Conservation (phyloP, 1,140 invertebrate species). For the Drosophila ambigua region DNA sequence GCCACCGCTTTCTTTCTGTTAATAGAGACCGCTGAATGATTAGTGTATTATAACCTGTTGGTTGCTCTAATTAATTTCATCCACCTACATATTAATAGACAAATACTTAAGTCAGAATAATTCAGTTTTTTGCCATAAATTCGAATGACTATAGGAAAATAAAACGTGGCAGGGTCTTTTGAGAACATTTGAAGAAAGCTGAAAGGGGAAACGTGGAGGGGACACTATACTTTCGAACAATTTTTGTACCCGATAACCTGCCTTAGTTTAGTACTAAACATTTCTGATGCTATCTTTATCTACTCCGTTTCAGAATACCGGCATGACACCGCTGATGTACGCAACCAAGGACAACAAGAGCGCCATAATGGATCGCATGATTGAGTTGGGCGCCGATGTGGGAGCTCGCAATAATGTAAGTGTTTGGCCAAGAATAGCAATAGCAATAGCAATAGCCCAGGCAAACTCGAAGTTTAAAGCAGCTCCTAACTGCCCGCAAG, state of each 20-base stretch:
- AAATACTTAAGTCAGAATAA: too few relatives aligned
- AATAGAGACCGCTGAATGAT: too few relatives aligned
- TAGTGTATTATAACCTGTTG: too few relatives aligned
- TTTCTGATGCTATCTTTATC: not conserved
- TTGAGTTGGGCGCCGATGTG: constrained; percentile 96
- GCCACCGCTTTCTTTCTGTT: too few relatives aligned
- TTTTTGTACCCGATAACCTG: not conserved
- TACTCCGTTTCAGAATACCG: constrained; percentile 88
- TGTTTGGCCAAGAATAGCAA: constrained; percentile 65
- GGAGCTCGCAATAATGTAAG: constrained; percentile 95
- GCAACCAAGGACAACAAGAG: constrained; percentile 97
- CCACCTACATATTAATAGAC: too few relatives aligned
- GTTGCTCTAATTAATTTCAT: too few relatives aligned
- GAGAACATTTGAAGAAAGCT: too few relatives aligned
- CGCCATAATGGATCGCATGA: constrained; percentile 93
- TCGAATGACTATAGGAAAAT: too few relatives aligned
- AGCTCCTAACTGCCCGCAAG: constrained; percentile 25
- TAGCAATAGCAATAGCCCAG: constrained; percentile 1
- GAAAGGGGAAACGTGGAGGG: too few relatives aligned
- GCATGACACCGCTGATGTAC: constrained; percentile 97
- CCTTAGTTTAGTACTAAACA: not conserved
- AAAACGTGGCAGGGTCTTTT: too few relatives aligned
- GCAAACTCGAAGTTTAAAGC: constrained; percentile 36
- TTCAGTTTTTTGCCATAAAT: too few relatives aligned
- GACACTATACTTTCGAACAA: too few relatives aligned